A percentile compares a stretch with the other conserved stretches of the same genome.
phyloP scores from a whole-genome alignment of 2,888 invertebrate genomes.

The Netelia fuscicornis region DNA sequence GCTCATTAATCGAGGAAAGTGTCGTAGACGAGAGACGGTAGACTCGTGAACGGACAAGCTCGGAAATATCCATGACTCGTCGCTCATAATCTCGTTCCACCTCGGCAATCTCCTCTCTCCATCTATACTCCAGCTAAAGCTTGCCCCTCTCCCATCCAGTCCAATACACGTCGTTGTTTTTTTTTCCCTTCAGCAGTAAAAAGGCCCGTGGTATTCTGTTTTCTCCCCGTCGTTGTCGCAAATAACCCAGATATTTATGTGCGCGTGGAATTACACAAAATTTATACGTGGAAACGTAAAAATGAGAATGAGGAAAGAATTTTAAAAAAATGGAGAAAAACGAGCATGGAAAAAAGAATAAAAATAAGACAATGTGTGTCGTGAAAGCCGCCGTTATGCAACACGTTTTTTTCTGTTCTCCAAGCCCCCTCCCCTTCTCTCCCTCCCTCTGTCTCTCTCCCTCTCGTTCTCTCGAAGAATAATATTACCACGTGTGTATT shows the following conservation, averaged over 20 bases:
- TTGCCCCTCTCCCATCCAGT: not conserved
- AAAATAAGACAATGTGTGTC: slow-evolving; percentile 21
- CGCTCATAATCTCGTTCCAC: slow-evolving; percentile 2
- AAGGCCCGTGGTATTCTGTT: not conserved
- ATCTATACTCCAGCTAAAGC: not conserved
- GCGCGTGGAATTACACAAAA: slow-evolving; percentile 25
- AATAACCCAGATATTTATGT: not conserved
- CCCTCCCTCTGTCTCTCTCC: not conserved
- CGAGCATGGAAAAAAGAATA: no score
- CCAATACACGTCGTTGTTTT: no score
- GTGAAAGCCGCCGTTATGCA: slow-evolving; percentile 36
- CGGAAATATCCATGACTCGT: not conserved
- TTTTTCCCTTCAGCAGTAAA: not conserved
- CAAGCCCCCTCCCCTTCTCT: not conserved
- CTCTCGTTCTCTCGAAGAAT: slow-evolving; percentile 28
- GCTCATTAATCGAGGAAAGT: no score
- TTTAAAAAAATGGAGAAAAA: slow-evolving; percentile 39
- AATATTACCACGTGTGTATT: slow-evolving; percentile 46
- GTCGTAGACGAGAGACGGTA: no score
- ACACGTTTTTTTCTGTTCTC: slow-evolving; percentile 31
- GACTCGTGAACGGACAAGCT: not conserved
- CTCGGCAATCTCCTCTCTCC: not conserved
- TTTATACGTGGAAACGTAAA: slow-evolving; percentile 48
- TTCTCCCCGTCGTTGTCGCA: not conserved
- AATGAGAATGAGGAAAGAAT: slow-evolving; percentile 29